phyloP scores from a whole-genome alignment of 2,113 vertebrate species.

The Labeo catla region DNA sequence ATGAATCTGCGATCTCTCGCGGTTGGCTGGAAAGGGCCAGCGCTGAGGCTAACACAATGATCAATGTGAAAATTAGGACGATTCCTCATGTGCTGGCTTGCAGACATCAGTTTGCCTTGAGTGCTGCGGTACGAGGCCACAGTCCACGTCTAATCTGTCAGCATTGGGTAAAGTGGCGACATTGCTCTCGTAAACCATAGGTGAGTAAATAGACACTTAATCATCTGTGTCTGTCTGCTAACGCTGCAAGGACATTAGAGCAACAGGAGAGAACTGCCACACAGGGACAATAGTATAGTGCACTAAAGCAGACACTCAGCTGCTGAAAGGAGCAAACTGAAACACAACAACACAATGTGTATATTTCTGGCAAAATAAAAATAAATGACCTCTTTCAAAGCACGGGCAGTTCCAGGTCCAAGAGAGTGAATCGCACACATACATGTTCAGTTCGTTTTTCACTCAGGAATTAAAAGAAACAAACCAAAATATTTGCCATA shows the following conservation, averaged over 20 bases:
- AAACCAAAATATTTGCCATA: not conserved
- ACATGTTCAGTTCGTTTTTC: not conserved
- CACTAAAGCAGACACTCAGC: not conserved
- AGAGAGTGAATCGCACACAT: not conserved
- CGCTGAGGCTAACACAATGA: slow-evolving; percentile 71
- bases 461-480: not conserved
- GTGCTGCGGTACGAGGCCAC: slow-evolving; percentile 62
- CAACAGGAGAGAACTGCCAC: slow-evolving; percentile 54
- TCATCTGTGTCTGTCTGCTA: slow-evolving; percentile 66
- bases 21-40: slow-evolving; percentile 59
- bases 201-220: slow-evolving; percentile 71
- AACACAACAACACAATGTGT: slow-evolving; percentile 32
- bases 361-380: slow-evolving; percentile 20
- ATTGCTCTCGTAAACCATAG: slow-evolving; percentile 60
- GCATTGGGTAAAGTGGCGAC: slow-evolving; percentile 62
- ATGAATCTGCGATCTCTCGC: slow-evolving; percentile 67
- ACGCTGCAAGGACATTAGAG: slow-evolving; percentile 61
- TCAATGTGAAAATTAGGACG: slow-evolving; percentile 70
- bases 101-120: slow-evolving; percentile 69
- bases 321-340: slow-evolving; percentile 10
- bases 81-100: slow-evolving; percentile 70
- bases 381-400: not conserved
- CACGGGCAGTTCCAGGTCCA: not conserved
- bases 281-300: slow-evolving; percentile 33
- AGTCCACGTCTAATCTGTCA: slow-evolving; percentile 69